Evolutionary conservation across 2,888 invertebrate species (phyloP).

Genomic region (Sipunculus nudus): DNA sequence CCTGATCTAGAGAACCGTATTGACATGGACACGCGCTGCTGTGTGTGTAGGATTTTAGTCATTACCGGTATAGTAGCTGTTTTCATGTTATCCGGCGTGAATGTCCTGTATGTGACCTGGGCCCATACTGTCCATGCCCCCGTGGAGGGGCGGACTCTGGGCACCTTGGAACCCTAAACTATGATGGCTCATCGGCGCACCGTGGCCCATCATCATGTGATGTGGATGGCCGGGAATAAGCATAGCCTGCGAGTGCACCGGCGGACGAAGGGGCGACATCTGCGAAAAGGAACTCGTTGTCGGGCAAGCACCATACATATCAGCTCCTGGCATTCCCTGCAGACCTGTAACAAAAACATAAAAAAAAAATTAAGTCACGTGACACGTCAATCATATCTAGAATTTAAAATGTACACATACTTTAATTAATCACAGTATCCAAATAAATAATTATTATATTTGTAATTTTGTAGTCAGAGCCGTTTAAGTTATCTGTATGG

Average conservation of each 20-base stretch:
- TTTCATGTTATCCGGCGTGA: constrained; percentile 57
- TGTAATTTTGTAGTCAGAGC: no score
- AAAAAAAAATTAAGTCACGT: no score
- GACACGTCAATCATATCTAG: no score
- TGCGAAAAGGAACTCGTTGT: constrained; percentile 62
- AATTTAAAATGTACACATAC: no score
- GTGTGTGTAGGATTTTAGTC: no score
- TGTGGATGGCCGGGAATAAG: constrained; percentile 68
- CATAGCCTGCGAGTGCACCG: constrained; percentile 69
- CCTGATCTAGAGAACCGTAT: no score
- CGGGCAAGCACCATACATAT: constrained; percentile 63
- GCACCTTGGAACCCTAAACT: constrained; percentile 60
- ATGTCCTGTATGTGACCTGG: constrained; percentile 64
- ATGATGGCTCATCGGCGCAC: constrained; percentile 64
- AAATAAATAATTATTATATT: no score
- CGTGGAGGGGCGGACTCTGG: constrained; percentile 66
- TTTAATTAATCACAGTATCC: no score
- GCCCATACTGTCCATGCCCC: constrained; percentile 61
- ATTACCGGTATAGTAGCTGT: no score
- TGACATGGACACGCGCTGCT: no score
- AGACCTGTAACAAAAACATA: no score
- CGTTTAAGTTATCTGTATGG: no score
- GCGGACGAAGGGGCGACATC: constrained; percentile 67
- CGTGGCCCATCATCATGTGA: constrained; percentile 68
- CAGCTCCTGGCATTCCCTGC: constrained; percentile 55